Evolutionary conservation across 1,140 invertebrate genomes (phyloP).

Genomic region (Meloidogyne chitwoodi): DNA sequence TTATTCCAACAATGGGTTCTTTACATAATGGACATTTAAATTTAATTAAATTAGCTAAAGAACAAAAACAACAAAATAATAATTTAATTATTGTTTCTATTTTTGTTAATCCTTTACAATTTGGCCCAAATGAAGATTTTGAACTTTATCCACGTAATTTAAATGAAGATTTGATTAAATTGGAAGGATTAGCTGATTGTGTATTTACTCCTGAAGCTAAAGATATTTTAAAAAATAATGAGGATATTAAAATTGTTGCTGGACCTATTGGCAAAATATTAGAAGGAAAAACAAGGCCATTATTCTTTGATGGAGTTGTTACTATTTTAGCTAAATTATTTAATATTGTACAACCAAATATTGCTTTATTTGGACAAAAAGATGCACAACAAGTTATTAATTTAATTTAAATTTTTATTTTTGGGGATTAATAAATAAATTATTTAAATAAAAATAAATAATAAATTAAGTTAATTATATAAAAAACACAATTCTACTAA

Average conservation of each 20-base stretch:
- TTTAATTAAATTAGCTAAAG: conserved; percentile 18
- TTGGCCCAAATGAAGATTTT: conserved; percentile 22
- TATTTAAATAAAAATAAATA: too few relatives aligned
- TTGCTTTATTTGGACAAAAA: conserved; percentile 34
- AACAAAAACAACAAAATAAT: too few relatives aligned
- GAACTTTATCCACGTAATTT: conserved; percentile 27
- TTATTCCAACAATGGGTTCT: conserved; percentile 44
- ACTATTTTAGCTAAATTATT: conserved; percentile 31
- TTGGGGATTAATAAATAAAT: too few relatives aligned
- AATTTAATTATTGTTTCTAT: conserved; percentile 23
- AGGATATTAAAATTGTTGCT: neutral
- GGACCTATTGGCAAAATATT: conserved; percentile 5
- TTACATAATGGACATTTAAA: conserved; percentile 38
- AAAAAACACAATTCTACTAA: too few relatives aligned
- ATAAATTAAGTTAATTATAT: too few relatives aligned
- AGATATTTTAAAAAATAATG: conserved; percentile 11
- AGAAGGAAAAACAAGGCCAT: conserved; percentile 20
- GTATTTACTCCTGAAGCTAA: conserved; percentile 26
- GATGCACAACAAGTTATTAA: conserved; percentile 30
- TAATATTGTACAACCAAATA: conserved; percentile 36
- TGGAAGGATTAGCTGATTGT: conserved; percentile 24
- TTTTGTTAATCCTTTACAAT: conserved; percentile 39
- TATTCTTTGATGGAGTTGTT: conserved; percentile 29
- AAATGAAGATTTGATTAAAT: conserved; percentile 18
- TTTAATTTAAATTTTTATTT: neutral